Percentiles rank a stretch among this genome's conserved stretches.
Evolutionary conservation across 2,113 vertebrate genomes (phyloP).

Genomic region (Numenius arquata): DNA sequence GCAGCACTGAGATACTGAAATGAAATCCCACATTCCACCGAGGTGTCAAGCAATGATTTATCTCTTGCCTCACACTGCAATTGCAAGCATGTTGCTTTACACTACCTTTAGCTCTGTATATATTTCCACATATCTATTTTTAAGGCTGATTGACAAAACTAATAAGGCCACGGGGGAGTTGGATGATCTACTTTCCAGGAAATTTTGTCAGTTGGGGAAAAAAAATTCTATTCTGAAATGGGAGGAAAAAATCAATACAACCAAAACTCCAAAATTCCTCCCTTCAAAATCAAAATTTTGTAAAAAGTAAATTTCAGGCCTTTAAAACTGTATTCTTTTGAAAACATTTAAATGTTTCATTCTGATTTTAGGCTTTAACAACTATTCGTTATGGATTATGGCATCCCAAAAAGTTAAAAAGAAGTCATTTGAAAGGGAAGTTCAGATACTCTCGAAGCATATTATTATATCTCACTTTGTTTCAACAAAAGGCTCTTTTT

Average conservation of each 20-base stretch:
- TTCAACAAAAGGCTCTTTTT: neutral
- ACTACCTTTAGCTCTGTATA: neutral
- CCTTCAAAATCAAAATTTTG: neutral
- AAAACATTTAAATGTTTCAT: neutral
- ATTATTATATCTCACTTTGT: neutral
- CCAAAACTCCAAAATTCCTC: neutral
- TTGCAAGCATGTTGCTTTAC: neutral
- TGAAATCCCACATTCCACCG: neutral
- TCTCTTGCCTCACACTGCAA: neutral
- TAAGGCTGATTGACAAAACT: neutral
- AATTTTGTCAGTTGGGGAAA: neutral
- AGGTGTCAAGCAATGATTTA: neutral
- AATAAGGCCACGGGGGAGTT: neutral
- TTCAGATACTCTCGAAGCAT: neutral
- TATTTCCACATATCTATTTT: neutral
- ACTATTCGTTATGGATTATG: neutral
- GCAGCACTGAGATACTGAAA: neutral
- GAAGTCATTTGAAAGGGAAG: neutral
- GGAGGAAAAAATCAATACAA: neutral
- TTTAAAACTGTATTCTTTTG: neutral
- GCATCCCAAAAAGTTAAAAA: neutral
- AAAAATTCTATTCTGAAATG: neutral
- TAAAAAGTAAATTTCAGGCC: neutral
- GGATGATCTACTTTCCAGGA: neutral
- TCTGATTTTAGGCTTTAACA: neutral